Evolutionary conservation across 37 sponge, comb jelly and placozoan genomes (phyloP).

Genomic region (Bolinopsis microptera): DNA sequence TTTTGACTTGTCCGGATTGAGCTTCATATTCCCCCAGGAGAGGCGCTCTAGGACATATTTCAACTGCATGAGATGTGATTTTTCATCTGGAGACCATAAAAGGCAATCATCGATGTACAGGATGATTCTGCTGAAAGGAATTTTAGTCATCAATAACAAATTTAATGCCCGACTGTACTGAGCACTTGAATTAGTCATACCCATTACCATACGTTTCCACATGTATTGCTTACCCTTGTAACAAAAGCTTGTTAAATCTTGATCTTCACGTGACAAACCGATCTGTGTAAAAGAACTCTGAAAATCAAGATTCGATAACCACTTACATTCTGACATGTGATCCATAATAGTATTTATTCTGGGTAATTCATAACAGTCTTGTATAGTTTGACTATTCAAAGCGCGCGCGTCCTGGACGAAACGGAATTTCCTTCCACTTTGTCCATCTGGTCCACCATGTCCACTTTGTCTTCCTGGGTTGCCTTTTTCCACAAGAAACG

Average conservation of each 20-base stretch:
- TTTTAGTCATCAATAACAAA: background rate
- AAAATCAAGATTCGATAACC: slow-evolving; percentile 39
- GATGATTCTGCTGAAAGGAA: background rate
- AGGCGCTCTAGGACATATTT: background rate
- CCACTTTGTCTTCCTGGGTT: no score
- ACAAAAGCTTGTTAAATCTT: background rate
- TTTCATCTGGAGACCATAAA: background rate
- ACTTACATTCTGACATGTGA: slow-evolving; percentile 52
- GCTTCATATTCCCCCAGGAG: background rate
- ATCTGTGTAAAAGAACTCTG: background rate
- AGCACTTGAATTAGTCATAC: background rate
- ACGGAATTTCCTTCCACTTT: background rate
- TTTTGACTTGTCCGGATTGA: background rate
- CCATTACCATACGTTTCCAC: background rate
- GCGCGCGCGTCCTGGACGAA: slow-evolving; percentile 24
- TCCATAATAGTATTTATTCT: slow-evolving; percentile 48
- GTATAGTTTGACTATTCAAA: background rate
- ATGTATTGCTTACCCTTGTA: slow-evolving; percentile 7
- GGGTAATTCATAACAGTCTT: slow-evolving; percentile 29
- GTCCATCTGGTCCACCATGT: no score
- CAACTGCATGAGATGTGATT: background rate
- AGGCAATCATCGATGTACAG: background rate
- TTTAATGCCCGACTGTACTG: background rate
- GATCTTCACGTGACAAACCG: background rate
- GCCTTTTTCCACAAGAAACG: background rate